Evolutionary conservation across 1,140 invertebrate species (phyloP), one percentile per base, ranked within the genome.

Genomic region (Solenopsis fugax): DNA sequence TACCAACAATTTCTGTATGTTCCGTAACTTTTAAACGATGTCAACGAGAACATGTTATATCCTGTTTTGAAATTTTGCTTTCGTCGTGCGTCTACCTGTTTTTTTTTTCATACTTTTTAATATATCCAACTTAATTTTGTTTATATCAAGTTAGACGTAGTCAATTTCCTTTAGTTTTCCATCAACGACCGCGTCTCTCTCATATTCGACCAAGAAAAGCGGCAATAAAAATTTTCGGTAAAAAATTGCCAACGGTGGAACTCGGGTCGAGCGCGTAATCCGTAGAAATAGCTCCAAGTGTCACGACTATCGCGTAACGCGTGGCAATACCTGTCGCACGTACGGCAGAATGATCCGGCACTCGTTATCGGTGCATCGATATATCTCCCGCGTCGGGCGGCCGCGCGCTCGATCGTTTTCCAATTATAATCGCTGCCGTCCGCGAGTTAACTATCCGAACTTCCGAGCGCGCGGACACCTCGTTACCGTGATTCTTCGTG

Each of bases 401-500:
- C 34, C 65, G 37, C 41, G 41, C 52, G 12, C 45, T n/a, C 71
- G 77, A 77, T 82, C 86, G 73, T 81, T 90, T 90, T 85, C 85
- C 86, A 89, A 89, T 87, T 85, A 85, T 71, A 87, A 45, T 58
- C 60, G 85, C 60, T 67, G 52, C 48, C 62, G 34, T 77, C 64
- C 34, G 24, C 58, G 72, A 86, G 85, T 86, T 69, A 86, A 86
- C 85, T 86, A 81, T 37, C 75, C 60, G 67, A 34, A 48, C 58
- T 86, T 80, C 65, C 88, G 75, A 88, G 78, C 81, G 87, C 67
- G 64, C 64, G 41, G 80, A 62, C 80, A 84, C 58, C 88, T 90
- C 89, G 89, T 90, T 90, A 90, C 84, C 89, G 88, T 90, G 89
- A 90, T 85, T 90, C 87, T 85, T 90, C 89, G 88, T 90, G 85